phyloP scores from a whole-genome alignment of 2,888 invertebrate species.

The Liposcelis brunnea region DNA sequence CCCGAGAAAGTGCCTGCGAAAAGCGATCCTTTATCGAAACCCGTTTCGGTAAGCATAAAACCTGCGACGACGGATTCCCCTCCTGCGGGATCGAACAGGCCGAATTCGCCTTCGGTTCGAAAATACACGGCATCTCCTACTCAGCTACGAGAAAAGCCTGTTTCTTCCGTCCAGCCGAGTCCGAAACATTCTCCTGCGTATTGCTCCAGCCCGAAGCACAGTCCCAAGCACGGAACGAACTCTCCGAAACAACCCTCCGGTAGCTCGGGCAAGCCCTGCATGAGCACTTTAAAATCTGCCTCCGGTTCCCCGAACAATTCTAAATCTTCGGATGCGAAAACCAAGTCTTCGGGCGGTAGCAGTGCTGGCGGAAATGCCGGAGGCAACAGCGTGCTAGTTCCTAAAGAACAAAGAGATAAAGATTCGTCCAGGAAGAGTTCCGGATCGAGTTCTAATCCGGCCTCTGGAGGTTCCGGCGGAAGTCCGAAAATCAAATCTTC shows the following conservation, averaged over 20 bases:
- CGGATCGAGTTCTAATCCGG: conserved; percentile 5
- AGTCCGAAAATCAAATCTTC: conserved; percentile 51
- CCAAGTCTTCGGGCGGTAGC: conserved; percentile 6
- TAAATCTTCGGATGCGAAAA: conserved; percentile 26
- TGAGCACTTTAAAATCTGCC: conserved; percentile 72
- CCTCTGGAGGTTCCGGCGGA: conserved; percentile 28
- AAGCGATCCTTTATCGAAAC: conserved; percentile 51
- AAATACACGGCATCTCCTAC: conserved; percentile 59
- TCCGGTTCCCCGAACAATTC: conserved; percentile 42
- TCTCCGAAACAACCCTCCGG: conserved; percentile 61
- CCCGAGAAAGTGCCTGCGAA: conserved; percentile 65
- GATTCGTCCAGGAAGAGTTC: conserved; percentile 6
- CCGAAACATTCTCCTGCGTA: conserved; percentile 16
- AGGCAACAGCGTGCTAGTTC: conserved; percentile 11
- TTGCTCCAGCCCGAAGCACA: conserved; percentile 18
- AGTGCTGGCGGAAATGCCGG: conserved; percentile 1
- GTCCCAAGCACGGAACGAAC: conserved; percentile 41
- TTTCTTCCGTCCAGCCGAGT: conserved; percentile 14
- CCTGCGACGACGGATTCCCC: conserved; percentile 39
- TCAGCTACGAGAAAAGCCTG: conserved; percentile 22
- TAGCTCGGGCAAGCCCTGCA: conserved; percentile 69
- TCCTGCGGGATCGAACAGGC: conserved; percentile 23
- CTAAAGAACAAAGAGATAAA: conserved; percentile 12
- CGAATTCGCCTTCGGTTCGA: conserved; percentile 47
- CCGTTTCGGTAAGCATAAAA: conserved; percentile 56